Conservation (phyloP, 1,140 invertebrate species). For the Conopomorpha cramerella region DNA sequence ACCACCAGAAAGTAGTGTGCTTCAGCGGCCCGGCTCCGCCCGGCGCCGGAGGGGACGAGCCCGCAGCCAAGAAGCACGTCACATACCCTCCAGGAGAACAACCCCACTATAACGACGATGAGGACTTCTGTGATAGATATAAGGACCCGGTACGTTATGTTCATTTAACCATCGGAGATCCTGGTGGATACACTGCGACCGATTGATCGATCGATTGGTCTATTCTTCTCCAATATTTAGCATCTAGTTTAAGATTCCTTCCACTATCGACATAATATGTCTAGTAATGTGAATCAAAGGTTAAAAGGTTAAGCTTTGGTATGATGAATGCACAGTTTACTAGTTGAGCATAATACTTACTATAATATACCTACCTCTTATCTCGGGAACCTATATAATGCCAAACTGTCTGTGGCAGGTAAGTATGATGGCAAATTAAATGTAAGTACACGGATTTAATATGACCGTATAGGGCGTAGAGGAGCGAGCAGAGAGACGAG, state of each 20-base stretch:
- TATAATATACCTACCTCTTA: too few relatives aligned
- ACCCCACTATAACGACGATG: constrained; percentile 30
- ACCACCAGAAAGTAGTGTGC: constrained; percentile 49
- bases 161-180: background rate
- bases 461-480: constrained; percentile 25
- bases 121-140: constrained; percentile 28
- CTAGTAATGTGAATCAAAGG: too few relatives aligned
- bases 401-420: too few relatives aligned
- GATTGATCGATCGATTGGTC: too few relatives aligned
- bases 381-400: too few relatives aligned
- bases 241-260: background rate
- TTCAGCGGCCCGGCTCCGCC: constrained; percentile 35
- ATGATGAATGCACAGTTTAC: too few relatives aligned
- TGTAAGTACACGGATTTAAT: too few relatives aligned
- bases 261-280: too few relatives aligned
- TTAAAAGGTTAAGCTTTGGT: too few relatives aligned
- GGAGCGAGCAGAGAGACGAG: constrained; percentile 26
- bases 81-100: constrained; percentile 23
- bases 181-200: background rate
- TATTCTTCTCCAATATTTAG: background rate
- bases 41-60: too few relatives aligned
- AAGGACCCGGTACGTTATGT: constrained; percentile 12
- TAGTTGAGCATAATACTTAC: too few relatives aligned
- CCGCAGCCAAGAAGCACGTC: constrained; percentile 4
- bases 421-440: too few relatives aligned